Evolutionary conservation across 2,113 vertebrate species (phyloP).

Genomic region (Epinephelus lanceolatus): DNA sequence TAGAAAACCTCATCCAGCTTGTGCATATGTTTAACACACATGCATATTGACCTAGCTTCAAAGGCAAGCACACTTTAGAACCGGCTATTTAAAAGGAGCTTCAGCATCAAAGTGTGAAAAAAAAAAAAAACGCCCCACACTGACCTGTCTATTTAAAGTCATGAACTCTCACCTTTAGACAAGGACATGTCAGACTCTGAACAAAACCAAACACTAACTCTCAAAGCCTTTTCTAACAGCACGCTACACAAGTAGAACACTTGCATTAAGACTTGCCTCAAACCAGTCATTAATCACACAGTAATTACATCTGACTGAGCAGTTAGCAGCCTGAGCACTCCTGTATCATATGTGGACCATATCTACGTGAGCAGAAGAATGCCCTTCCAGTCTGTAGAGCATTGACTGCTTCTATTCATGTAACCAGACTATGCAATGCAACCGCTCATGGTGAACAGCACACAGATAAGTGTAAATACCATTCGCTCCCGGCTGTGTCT

Average conservation of each 20-base stretch:
- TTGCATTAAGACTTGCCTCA: neutral
- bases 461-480: slow-evolving; percentile 52
- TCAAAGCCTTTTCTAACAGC: neutral
- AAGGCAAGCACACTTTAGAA: slow-evolving; percentile 41
- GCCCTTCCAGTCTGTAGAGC: slow-evolving; percentile 50
- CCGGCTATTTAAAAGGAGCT: slow-evolving; percentile 38
- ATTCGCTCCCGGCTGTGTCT: slow-evolving; percentile 35
- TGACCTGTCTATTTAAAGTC: slow-evolving; percentile 58
- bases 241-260: slow-evolving; percentile 22
- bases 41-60: slow-evolving; percentile 45
- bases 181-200: slow-evolving; percentile 32
- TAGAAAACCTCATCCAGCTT: slow-evolving; percentile 39
- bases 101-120: slow-evolving; percentile 35
- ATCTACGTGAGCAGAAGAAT: slow-evolving; percentile 44
- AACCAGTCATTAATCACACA: slow-evolving; percentile 32
- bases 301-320: slow-evolving; percentile 22
- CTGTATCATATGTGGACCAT: slow-evolving; percentile 35
- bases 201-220: slow-evolving; percentile 7
- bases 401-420: slow-evolving; percentile 45
- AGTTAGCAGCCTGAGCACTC: neutral
- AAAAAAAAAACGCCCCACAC: neutral
- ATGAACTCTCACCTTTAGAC: slow-evolving; percentile 53
- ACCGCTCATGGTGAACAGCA: slow-evolving; percentile 44
- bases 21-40: slow-evolving; percentile 49
- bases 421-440: slow-evolving; percentile 46